Base-by-base conservation (phyloP, 2,888 invertebrate species). In the Hedychridium roseum region DNA sequence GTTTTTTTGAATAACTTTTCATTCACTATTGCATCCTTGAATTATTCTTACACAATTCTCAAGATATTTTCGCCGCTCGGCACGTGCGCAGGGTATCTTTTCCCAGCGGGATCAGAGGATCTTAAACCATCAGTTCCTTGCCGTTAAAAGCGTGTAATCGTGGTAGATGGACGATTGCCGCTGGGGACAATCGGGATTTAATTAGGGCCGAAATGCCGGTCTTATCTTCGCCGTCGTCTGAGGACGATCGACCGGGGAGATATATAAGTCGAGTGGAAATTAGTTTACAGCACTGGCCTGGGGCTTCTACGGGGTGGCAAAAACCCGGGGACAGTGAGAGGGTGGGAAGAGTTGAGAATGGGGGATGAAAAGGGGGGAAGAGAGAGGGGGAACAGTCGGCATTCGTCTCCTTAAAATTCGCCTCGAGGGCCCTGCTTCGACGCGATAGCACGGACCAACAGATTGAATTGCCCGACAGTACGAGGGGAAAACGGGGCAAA, bases 201-300 rank as follows among this genome's bases (percentile, higher is more conserved):
- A 60, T 60, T 60, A 48, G 48, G 34, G 21, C 26, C 38, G 38
- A 43, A 50, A n/a, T n/a, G n/a, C n/a, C n/a, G n/a, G n/a, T n/a
- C n/a, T n/a, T n/a, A n/a, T 54, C 49, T 44, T 11, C 36, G 34
- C 37, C 11, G 35, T 30, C 49, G 51, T 50, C 48, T 51, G 23
- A 14, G 18, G 41, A 17, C 37, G 40, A 44, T 37, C 41, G 27
- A 12, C 41, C 21, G 21, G 45, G 37, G 20, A 50, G 43, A 42
- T 42, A 50, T 48, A 35, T 47, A 45, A 50, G 44, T 36, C 49
- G 20, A 9, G 30, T 14, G 43, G 27, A 43, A 60, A 60, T 60
- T 60, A 60, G 60, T 60, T 60, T 57, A 57, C 52, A 46, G 36
- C 46, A 47, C 28, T 43, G 15, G 17, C n/a, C n/a, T n/a, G 35